These are phyloP conservation scores for Limnephilus auricula DNA, from an alignment of 2,888 invertebrate genomes.

Conservation along the genomic window DNA sequence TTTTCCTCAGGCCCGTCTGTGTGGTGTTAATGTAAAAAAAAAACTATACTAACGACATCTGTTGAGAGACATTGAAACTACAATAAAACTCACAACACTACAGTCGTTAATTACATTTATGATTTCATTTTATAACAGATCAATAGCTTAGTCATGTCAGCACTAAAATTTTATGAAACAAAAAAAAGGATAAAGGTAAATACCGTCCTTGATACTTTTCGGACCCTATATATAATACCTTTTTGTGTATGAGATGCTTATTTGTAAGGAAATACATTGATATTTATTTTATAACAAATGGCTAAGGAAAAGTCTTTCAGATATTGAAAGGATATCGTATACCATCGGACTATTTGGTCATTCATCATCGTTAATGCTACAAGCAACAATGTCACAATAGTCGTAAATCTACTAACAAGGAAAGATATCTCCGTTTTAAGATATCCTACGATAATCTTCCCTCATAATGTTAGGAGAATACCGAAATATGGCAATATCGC, in stretches of 20 bases:
- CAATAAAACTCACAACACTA: too few relatives aligned
- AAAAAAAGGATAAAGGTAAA: background rate
- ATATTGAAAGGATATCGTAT: background rate
- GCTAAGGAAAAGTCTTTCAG: background rate
- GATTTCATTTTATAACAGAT: background rate
- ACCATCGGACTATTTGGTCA: slow-evolving; percentile 11
- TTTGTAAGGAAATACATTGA: background rate
- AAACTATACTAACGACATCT: too few relatives aligned
- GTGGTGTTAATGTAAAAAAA: too few relatives aligned
- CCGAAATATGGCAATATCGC: background rate
- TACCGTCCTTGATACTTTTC: background rate
- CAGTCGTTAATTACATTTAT: background rate
- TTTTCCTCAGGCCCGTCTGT: too few relatives aligned
- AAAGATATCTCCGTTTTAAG: background rate
- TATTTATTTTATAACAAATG: slow-evolving; percentile 13
- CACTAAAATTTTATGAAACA: background rate
- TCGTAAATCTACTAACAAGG: slow-evolving; percentile 34
- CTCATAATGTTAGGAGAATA: background rate
- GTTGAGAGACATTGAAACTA: too few relatives aligned
- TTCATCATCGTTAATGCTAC: slow-evolving; percentile 39
- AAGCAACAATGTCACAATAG: slow-evolving; percentile 35
- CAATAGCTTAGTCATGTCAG: background rate
- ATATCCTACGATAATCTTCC: slow-evolving; percentile 23
- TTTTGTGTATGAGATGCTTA: background rate
- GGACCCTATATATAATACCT: background rate